Conservation (phyloP, 2,113 vertebrate genomes). For the Entomyzon cyanotis region DNA sequence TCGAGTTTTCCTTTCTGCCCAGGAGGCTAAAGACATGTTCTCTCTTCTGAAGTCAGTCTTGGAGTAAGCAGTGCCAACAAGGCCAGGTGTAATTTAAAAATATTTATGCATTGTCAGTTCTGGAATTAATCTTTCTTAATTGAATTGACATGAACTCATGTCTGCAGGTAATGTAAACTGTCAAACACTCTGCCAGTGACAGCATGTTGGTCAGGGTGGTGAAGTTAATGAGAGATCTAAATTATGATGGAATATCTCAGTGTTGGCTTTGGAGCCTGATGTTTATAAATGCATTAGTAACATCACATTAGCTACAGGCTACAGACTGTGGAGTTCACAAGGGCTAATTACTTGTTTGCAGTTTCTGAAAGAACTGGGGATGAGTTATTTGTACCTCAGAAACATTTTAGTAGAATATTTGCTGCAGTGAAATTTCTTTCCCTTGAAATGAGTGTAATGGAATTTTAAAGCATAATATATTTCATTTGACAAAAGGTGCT, state of each 20-base stretch:
- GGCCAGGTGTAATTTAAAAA: slow-evolving; percentile 69
- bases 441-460: neutral
- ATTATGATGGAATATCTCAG: slow-evolving; percentile 56
- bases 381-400: slow-evolving; percentile 9
- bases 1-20: slow-evolving; percentile 52
- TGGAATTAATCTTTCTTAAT: slow-evolving; percentile 72
- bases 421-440: neutral
- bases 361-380: neutral
- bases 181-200: slow-evolving; percentile 63
- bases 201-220: slow-evolving; percentile 62
- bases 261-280: slow-evolving; percentile 51
- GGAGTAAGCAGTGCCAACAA: slow-evolving; percentile 57
- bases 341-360: slow-evolving; percentile 46
- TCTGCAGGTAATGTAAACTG: slow-evolving; percentile 73
- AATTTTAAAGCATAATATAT: neutral
- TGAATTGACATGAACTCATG: slow-evolving; percentile 62
- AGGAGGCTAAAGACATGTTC: slow-evolving; percentile 54
- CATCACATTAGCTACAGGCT: slow-evolving; percentile 43
- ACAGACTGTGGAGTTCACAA: slow-evolving; percentile 23
- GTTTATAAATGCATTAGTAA: slow-evolving; percentile 66
- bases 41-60: slow-evolving; percentile 9
- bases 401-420: neutral
- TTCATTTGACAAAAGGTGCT: neutral
- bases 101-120: slow-evolving; percentile 71
- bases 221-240: slow-evolving; percentile 65